phyloP scores from a whole-genome alignment of 1,140 invertebrate genomes.

The Dendrolimus kikuchii region DNA sequence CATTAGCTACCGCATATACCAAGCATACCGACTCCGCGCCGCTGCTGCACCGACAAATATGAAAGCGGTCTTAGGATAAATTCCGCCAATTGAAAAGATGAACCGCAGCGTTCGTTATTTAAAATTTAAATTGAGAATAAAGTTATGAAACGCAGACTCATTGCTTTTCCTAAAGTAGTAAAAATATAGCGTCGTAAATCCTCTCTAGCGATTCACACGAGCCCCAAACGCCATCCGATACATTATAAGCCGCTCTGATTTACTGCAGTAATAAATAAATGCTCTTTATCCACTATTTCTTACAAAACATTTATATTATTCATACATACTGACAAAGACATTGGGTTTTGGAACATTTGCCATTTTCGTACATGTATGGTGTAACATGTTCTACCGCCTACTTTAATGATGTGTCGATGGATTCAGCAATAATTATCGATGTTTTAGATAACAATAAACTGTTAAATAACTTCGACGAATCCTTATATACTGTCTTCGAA shows the following conservation, averaged over 20 bases:
- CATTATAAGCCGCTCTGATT: slow-evolving; percentile 36
- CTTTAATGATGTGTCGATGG: too few species aligned
- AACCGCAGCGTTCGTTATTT: background rate
- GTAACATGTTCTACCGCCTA: background rate
- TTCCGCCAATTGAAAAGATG: too few species aligned
- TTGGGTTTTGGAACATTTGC: slow-evolving; percentile 10
- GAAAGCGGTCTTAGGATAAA: too few species aligned
- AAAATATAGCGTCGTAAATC: slow-evolving; percentile 26
- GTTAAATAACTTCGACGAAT: too few species aligned
- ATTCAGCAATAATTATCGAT: too few species aligned
- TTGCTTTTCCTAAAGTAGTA: slow-evolving; percentile 15
- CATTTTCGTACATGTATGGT: slow-evolving; percentile 22
- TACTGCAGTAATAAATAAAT: slow-evolving; percentile 33
- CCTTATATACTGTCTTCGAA: too few species aligned
- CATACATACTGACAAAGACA: slow-evolving; percentile 33
- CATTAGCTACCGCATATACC: too few species aligned
- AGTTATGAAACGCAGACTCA: slow-evolving; percentile 11
- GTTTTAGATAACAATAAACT: too few species aligned
- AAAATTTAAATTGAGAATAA: slow-evolving; percentile 1
- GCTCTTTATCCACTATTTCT: slow-evolving; percentile 28
- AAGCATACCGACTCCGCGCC: too few species aligned
- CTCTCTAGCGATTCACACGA: slow-evolving; percentile 9
- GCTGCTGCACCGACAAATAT: too few species aligned
- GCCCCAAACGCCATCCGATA: slow-evolving; percentile 24
- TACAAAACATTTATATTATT: slow-evolving; percentile 26